Conservation (phyloP, 1,140 invertebrate species). For the Eumaeus atala region DNA sequence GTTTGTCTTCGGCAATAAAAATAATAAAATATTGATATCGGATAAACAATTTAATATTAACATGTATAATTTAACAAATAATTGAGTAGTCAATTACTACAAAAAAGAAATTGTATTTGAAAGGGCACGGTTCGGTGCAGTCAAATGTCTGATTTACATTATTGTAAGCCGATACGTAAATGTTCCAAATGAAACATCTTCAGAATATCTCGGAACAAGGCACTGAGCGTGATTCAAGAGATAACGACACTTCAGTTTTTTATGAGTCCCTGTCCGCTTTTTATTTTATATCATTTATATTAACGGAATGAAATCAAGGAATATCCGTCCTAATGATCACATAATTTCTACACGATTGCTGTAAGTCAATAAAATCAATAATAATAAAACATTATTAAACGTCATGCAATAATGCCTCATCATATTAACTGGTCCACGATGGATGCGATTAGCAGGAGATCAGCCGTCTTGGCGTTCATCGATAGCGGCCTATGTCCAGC, state of each 20-base stretch:
- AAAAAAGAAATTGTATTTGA: slow-evolving; percentile 14
- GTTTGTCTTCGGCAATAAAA: not conserved
- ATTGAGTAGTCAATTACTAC: slow-evolving; percentile 11
- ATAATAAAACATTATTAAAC: no score
- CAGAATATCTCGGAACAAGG: slow-evolving; percentile 36
- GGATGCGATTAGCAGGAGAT: no score
- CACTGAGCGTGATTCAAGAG: slow-evolving; percentile 42
- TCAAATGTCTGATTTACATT: slow-evolving; percentile 20
- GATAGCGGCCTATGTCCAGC: no score
- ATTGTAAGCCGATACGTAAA: slow-evolving; percentile 22
- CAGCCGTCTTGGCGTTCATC: no score
- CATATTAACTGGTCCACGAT: no score
- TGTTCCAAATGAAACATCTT: slow-evolving; percentile 39
- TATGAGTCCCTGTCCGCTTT: slow-evolving; percentile 42
- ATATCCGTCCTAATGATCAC: slow-evolving; percentile 22
- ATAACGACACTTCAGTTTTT: slow-evolving; percentile 51
- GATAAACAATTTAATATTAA: no score
- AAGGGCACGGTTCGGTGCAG: slow-evolving; percentile 14
- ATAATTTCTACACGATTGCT: slow-evolving; percentile 4
- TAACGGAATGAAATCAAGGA: slow-evolving; percentile 20
- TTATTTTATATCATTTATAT: slow-evolving; percentile 43
- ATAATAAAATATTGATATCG: not conserved
- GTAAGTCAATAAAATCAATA: no score
- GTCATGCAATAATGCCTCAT: no score
- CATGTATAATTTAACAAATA: not conserved